Evolutionary conservation across 2,888 invertebrate species (phyloP).

Genomic region (Pandemis cinnamomeana): DNA sequence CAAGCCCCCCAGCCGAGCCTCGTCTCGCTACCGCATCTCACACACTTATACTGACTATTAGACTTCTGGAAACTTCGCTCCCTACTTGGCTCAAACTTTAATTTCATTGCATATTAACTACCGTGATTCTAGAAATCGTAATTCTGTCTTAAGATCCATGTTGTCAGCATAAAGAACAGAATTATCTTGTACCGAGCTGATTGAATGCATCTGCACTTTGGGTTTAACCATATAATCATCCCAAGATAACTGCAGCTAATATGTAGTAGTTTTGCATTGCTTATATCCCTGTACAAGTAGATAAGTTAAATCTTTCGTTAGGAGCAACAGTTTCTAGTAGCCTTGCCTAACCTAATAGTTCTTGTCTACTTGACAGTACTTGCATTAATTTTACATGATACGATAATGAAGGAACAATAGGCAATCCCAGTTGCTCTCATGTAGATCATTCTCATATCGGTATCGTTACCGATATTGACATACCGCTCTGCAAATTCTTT

Average conservation of each 20-base stretch:
- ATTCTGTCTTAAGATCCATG: not conserved
- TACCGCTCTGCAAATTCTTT: slow-evolving; percentile 17
- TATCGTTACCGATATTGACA: slow-evolving; percentile 10
- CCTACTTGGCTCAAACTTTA: not conserved
- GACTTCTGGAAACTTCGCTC: slow-evolving; percentile 13
- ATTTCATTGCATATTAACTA: no score
- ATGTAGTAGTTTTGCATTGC: not conserved
- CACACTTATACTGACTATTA: slow-evolving; percentile 29
- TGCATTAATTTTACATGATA: not conserved
- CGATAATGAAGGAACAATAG: not conserved
- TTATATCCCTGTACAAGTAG: not conserved
- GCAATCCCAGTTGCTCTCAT: not conserved
- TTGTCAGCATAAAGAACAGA: not conserved
- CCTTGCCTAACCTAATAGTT: slow-evolving; percentile 19
- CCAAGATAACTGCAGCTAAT: not conserved
- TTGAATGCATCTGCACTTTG: not conserved
- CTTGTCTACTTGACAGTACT: slow-evolving; percentile 11
- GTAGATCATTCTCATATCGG: slow-evolving; percentile 11
- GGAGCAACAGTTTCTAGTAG: slow-evolving; percentile 27
- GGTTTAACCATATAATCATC: not conserved
- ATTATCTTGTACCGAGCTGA: not conserved
- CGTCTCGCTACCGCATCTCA: slow-evolving; percentile 52
- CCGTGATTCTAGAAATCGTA: not conserved
- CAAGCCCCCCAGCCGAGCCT: slow-evolving; percentile 31
- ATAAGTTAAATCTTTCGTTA: not conserved